Evolutionary conservation across 1,140 invertebrate species (phyloP).

Genomic region (Drosophila kurseongensis): DNA sequence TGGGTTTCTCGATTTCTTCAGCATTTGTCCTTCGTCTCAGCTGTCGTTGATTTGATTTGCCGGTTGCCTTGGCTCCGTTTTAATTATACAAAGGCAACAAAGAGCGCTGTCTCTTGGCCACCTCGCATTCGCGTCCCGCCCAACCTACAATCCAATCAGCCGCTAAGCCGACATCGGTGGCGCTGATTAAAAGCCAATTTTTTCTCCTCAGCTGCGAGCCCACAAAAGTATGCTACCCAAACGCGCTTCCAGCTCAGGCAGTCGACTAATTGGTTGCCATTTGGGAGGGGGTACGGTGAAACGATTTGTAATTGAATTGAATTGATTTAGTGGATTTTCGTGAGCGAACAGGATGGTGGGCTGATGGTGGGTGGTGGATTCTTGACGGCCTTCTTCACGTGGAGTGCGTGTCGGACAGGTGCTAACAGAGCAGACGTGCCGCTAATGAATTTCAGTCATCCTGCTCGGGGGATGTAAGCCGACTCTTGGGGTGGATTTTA

Average conservation of each 20-base stretch:
- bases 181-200: constrained; percentile 68
- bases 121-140: neutral
- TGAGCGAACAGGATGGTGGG: constrained; percentile 2
- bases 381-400: constrained; percentile 24
- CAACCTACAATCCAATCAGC: constrained; percentile 69
- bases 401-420: constrained; percentile 35
- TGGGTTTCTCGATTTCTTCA: constrained; percentile 7
- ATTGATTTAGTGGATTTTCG: constrained; percentile 73
- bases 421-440: constrained; percentile 44
- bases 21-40: constrained; percentile 23
- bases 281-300: neutral
- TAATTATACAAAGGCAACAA: constrained; percentile 59
- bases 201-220: constrained; percentile 24
- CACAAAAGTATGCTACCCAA: constrained; percentile 54
- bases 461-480: neutral
- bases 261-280: constrained; percentile 48
- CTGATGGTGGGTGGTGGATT: neutral
- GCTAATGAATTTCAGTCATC: constrained; percentile 58
- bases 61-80: constrained; percentile 57
- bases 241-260: constrained; percentile 44
- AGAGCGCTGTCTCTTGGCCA: constrained; percentile 34
- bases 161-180: constrained; percentile 56
- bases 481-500: constrained; percentile 18
- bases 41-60: constrained; percentile 58
- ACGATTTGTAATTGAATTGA: constrained; percentile 76